Conservation (phyloP, 2,113 vertebrate genomes). For the Brachyhypopomus gauderio region DNA sequence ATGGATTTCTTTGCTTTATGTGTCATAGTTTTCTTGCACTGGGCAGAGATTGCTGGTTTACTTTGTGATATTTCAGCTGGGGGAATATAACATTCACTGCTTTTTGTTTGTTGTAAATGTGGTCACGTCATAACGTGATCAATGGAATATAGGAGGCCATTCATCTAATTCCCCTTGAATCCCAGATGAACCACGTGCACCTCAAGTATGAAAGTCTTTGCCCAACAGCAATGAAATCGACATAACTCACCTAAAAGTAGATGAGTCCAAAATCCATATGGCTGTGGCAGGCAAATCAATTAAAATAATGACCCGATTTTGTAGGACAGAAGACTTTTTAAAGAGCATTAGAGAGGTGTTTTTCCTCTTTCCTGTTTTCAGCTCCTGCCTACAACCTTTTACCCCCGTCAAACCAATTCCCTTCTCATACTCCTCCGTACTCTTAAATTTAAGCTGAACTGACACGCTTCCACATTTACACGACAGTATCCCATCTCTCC, state of each 20-base stretch:
- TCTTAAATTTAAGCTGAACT: conserved; percentile 59
- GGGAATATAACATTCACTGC: background rate
- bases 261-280: conserved; percentile 59
- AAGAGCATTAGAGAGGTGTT: background rate
- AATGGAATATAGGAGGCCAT: background rate
- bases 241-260: conserved; percentile 59
- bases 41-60: background rate
- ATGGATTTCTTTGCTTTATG: background rate
- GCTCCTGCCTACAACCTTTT: background rate
- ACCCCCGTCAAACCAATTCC: background rate
- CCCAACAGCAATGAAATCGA: conserved; percentile 42
- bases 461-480: conserved; percentile 64
- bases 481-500: conserved; percentile 61
- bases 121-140: background rate
- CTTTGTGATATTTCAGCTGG: background rate
- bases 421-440: conserved; percentile 55
- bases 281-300: conserved; percentile 51
- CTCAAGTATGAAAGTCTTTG: conserved; percentile 34
- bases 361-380: background rate
- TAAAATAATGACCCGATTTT: conserved; percentile 54
- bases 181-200: conserved; percentile 37
- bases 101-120: background rate
- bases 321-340: background rate
- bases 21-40: background rate
- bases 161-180: background rate